A percentile compares a stretch with the other conserved stretches of the same genome.
Conservation (phyloP, 2,797 vertebrate species). For the Alauda arvensis region DNA sequence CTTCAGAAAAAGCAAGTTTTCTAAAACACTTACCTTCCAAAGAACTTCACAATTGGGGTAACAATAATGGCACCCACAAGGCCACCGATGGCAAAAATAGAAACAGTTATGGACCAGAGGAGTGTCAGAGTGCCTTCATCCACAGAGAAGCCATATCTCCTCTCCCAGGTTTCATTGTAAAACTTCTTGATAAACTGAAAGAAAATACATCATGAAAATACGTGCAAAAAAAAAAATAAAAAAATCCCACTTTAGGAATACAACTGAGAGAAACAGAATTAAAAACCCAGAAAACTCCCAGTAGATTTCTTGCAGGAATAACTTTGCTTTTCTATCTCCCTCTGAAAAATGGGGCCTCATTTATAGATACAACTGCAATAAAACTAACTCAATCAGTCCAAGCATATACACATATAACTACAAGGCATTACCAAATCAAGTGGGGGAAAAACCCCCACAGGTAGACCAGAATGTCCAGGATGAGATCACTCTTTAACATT, state of each 20-base stretch:
- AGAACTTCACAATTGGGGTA: conserved; percentile 78
- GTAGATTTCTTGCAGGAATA: background rate
- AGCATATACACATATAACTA: background rate
- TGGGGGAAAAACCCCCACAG: fast-evolving
- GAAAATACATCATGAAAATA: background rate
- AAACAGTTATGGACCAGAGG: conserved; percentile 93
- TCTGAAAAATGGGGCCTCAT: fast-evolving
- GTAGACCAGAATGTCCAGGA: background rate
- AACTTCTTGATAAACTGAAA: conserved; percentile 88
- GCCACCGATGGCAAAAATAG: conserved; percentile 91
- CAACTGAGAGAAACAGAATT: background rate
- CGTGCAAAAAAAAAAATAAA: background rate
- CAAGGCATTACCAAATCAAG: background rate
- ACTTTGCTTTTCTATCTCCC: background rate
- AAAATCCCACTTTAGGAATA: background rate
- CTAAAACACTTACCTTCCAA: conserved; percentile 84
- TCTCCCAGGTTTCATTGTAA: conserved; percentile 87
- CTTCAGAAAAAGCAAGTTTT: background rate
- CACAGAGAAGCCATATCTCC: conserved; percentile 73
- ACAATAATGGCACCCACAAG: conserved; percentile 83
- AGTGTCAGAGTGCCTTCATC: conserved; percentile 72
- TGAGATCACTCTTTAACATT: background rate
- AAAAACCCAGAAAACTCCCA: fast-evolving
- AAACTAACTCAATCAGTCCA: background rate
- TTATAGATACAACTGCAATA: background rate